Evolutionary conservation across 2,113 vertebrate species (phyloP).

Genomic region (Grammomys surdaster): DNA sequence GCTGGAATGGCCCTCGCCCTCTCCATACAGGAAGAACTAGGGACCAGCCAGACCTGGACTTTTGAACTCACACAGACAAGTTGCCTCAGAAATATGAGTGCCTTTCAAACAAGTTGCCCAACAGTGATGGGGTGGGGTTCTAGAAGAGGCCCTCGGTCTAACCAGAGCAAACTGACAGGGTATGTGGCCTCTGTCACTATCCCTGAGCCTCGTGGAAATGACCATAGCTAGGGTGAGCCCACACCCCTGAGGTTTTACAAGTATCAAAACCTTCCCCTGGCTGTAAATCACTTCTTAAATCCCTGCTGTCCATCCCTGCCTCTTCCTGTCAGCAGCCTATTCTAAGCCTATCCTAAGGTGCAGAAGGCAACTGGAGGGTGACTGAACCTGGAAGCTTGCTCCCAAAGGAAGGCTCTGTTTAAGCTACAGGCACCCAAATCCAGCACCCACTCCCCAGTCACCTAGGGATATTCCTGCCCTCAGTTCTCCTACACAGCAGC

Average conservation of each 20-base stretch:
- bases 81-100: not conserved
- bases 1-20: not conserved
- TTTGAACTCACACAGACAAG: conserved; percentile 9
- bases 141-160: not conserved
- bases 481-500: not conserved
- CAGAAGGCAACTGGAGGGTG: not conserved
- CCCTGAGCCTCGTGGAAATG: not conserved
- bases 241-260: not conserved
- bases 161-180: not conserved
- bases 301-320: not conserved
- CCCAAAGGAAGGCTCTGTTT: not conserved
- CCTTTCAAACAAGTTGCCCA: conserved; percentile 20
- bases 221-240: not conserved
- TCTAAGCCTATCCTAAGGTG: not conserved
- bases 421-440: not conserved
- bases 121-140: not conserved
- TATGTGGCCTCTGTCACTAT: not conserved
- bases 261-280: not conserved
- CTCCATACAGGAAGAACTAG: not conserved
- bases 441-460: not conserved
- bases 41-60: not conserved
- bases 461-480: not conserved
- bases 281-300: not conserved
- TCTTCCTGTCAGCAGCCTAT: no score
- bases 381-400: accelerated